phyloP scores from a whole-genome alignment of 2,888 invertebrate genomes.

The Ashinkailepas kermadecensis region DNA sequence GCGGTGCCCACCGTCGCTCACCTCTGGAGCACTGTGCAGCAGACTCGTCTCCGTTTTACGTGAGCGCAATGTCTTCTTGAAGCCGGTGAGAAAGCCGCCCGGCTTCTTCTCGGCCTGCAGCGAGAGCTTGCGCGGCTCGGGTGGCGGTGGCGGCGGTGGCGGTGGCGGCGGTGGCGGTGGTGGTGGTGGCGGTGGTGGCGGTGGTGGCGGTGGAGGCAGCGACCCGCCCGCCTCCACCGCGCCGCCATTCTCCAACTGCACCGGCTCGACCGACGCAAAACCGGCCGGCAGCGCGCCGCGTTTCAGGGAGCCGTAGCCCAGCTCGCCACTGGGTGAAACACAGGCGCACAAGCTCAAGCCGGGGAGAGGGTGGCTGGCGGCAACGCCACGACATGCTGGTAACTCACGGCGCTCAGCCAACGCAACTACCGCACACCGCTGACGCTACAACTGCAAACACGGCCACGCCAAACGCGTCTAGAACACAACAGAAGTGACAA shows the following conservation, averaged over 20 bases:
- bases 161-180: not conserved
- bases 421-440: not conserved
- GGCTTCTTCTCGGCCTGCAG: constrained; percentile 2
- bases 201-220: not conserved
- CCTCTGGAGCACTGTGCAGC: not conserved
- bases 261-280: no score
- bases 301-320: not conserved
- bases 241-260: not conserved
- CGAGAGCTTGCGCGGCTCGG: constrained; percentile 8
- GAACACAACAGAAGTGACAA: no score
- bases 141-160: not conserved
- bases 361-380: not conserved
- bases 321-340: not conserved
- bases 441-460: no score
- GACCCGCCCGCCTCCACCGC: not conserved
- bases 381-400: not conserved
- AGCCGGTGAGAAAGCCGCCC: not conserved
- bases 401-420: not conserved
- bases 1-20: not conserved
- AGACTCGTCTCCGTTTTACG: constrained; percentile 17
- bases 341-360: not conserved
- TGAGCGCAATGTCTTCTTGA: constrained; percentile 12
- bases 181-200: not conserved
- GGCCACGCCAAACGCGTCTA: no score
- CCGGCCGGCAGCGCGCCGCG: not conserved